Conservation (phyloP, 2,888 invertebrate genomes). For the Cecidostiba fungosa region DNA sequence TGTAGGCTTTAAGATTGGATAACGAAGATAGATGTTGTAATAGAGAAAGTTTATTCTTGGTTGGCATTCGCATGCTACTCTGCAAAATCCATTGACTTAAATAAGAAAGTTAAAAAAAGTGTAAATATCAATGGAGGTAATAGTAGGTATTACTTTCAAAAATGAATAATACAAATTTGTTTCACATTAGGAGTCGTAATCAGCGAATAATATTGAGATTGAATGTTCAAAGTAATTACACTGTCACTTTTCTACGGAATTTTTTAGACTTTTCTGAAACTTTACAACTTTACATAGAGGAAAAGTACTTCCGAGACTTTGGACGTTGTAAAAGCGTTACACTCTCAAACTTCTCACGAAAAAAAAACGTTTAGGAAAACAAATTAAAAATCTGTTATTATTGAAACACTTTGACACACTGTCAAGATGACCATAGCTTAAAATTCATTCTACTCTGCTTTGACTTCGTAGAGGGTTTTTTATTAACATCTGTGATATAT, state of each 20-base stretch:
- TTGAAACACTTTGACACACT: constrained; percentile 64
- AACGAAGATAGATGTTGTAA: not conserved
- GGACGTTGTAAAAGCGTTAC: constrained; percentile 51
- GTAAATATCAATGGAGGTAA: not conserved
- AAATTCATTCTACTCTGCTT: constrained; percentile 71
- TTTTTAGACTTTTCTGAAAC: constrained; percentile 64
- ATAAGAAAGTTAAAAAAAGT: not conserved
- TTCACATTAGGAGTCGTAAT: constrained; percentile 21
- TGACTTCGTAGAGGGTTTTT: constrained; percentile 74
- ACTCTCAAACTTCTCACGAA: constrained; percentile 41
- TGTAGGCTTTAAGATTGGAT: constrained; percentile 26
- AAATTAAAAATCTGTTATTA: constrained; percentile 52
- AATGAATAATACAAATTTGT: constrained; percentile 2
- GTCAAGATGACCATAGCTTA: constrained; percentile 62
- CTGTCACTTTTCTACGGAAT: constrained; percentile 63
- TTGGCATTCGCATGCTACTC: not conserved
- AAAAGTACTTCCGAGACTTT: constrained; percentile 65
- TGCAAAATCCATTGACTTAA: not conserved
- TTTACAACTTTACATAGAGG: constrained; percentile 63
- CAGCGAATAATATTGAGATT: constrained; percentile 40
- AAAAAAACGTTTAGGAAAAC: not conserved
- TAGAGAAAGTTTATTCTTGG: not conserved
- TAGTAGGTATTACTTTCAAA: not conserved
- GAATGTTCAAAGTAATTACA: constrained; percentile 37
- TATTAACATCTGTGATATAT: constrained; percentile 79